phyloP scores from a whole-genome alignment of 2,888 invertebrate species.

The Belgica antarctica region DNA sequence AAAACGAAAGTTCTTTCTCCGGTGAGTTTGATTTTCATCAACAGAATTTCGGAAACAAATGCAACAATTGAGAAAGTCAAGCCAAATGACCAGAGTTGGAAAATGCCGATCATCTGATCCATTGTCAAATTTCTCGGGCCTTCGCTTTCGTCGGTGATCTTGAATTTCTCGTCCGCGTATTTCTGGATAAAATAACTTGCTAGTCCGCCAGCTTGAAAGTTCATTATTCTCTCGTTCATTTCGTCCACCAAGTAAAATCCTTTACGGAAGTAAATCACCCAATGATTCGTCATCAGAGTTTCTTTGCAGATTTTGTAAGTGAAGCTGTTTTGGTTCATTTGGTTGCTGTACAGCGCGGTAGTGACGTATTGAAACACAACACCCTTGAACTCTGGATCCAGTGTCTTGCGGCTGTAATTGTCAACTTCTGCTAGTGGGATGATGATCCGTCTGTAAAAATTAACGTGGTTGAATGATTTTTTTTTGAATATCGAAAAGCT shows the following conservation, averaged over 20 bases:
- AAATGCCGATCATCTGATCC: not conserved
- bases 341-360: not conserved
- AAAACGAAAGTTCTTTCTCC: too few relatives aligned
- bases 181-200: not conserved
- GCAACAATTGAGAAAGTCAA: too few relatives aligned
- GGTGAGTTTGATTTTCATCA: too few relatives aligned
- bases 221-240: not conserved
- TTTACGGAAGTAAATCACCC: not conserved
- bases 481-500: not conserved
- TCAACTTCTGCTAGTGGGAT: not conserved
- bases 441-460: not conserved
- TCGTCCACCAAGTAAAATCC: constrained; percentile 16
- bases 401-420: not conserved
- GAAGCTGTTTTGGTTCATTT: not conserved
- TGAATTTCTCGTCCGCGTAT: not conserved
- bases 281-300: not conserved
- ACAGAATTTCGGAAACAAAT: too few relatives aligned
- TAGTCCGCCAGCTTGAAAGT: not conserved
- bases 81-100: too few relatives aligned
- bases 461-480: not conserved
- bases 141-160: not conserved
- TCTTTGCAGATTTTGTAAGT: constrained; percentile 8
- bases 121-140: not conserved
- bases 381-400: constrained; percentile 4
- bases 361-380: constrained; percentile 8